A percentile compares a stretch with the other conserved stretches of the same genome.
These are phyloP conservation scores for Meghimatium bilineatum DNA, from an alignment of 2,888 invertebrate species.

Conservation along the genomic window DNA sequence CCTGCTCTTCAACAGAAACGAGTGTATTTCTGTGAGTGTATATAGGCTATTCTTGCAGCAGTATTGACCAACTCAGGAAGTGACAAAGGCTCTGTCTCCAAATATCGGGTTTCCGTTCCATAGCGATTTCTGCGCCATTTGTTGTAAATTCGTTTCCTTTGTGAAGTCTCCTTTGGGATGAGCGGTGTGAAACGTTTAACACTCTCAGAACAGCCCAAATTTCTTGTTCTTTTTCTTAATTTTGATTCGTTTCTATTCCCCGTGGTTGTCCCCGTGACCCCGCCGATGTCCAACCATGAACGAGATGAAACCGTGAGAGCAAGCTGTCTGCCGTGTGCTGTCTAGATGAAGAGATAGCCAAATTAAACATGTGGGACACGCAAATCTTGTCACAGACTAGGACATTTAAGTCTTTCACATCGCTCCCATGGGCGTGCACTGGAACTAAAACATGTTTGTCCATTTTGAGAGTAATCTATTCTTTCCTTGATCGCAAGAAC, in stretches of 20 bases:
- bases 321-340: not conserved
- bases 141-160: constrained; percentile 45
- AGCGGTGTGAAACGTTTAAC: constrained; percentile 34
- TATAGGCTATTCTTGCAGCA: constrained; percentile 24
- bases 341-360: constrained; percentile 17
- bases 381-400: not conserved
- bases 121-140: constrained; percentile 39
- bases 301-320: constrained; percentile 26
- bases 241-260: constrained; percentile 19
- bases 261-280: not conserved
- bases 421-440: constrained; percentile 14
- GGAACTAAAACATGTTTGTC: constrained; percentile 13
- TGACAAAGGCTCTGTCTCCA: constrained; percentile 39
- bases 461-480: constrained; percentile 7
- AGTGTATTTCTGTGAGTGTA: not conserved
- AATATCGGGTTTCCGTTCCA: constrained; percentile 44
- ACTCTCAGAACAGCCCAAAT: not conserved
- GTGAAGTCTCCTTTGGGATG: constrained; percentile 18
- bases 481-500: not conserved
- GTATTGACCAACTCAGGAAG: constrained; percentile 6
- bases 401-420: not conserved
- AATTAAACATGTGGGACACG: constrained; percentile 20
- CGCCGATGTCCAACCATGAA: not conserved
- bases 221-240: not conserved
- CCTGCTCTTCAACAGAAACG: too few relatives aligned